A percentile compares a stretch with the other conserved stretches of the same genome.
These are phyloP conservation scores for Galeopsomyia nigrocyanea DNA, from an alignment of 2,888 invertebrate species.

Conservation along the genomic window DNA sequence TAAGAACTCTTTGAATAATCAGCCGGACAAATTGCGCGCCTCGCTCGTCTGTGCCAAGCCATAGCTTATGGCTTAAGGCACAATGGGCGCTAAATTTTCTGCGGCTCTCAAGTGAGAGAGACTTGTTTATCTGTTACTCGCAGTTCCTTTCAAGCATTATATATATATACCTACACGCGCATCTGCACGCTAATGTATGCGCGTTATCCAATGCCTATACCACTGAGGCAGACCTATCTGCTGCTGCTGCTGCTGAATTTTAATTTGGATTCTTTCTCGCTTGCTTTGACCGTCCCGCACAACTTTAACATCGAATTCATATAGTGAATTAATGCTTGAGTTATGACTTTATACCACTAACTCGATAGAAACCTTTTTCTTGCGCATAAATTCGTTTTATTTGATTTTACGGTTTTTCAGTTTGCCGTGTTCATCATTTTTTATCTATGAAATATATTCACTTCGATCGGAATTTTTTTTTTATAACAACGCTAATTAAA, in stretches of 20 bases:
- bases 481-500: too few species aligned
- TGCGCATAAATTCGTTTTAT: too few species aligned
- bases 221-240: not conserved
- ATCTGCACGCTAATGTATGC: not conserved
- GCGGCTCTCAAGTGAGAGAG: not conserved
- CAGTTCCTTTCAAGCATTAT: too few species aligned
- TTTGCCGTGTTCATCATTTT: too few species aligned
- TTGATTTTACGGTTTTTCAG: too few species aligned
- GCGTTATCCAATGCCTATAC: constrained; percentile 9
- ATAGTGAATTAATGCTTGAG: too few species aligned
- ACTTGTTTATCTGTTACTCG: not conserved
- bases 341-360: too few species aligned
- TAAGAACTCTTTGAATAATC: constrained; percentile 37
- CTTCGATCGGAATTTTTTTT: too few species aligned
- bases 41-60: not conserved
- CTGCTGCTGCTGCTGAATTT: constrained; percentile 4
- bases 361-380: too few species aligned
- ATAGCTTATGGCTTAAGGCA: not conserved
- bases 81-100: constrained; percentile 29
- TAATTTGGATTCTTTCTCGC: not conserved
- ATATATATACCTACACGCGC: not conserved
- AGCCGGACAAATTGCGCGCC: constrained; percentile 13
- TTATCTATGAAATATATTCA: too few species aligned
- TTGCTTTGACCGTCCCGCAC: too few species aligned
- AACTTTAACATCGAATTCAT: too few species aligned